Evolutionary conservation across 2,113 vertebrate genomes (phyloP).

Genomic region (Heterochromis multidens): DNA sequence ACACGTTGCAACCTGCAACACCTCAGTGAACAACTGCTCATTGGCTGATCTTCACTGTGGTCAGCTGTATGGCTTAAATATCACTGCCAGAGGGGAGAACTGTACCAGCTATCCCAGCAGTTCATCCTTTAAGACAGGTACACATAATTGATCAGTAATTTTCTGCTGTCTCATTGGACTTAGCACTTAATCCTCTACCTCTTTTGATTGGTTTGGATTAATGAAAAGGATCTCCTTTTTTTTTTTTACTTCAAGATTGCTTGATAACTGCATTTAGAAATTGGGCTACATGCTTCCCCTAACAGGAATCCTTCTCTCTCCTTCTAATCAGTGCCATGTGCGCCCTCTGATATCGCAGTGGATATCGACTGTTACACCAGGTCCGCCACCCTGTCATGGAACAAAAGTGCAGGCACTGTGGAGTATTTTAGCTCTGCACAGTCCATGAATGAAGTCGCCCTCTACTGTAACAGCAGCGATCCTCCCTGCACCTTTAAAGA

Average conservation of each 20-base stretch:
- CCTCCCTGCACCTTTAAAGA: constrained; percentile 59
- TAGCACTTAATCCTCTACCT: background rate
- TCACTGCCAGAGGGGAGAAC: constrained; percentile 57
- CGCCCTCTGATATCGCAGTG: constrained; percentile 54
- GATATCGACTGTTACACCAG: constrained; percentile 56
- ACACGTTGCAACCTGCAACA: constrained; percentile 33
- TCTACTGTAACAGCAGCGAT: constrained; percentile 45
- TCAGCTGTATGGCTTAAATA: constrained; percentile 52
- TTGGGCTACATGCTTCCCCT: background rate
- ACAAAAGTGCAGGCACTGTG: constrained; percentile 35
- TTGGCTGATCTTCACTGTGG: constrained; percentile 68
- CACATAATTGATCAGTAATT: background rate
- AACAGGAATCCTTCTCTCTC: background rate
- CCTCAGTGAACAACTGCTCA: constrained; percentile 57
- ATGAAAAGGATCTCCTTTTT: background rate
- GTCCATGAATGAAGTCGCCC: background rate
- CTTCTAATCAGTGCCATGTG: constrained; percentile 71
- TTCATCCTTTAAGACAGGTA: constrained; percentile 64
- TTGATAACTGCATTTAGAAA: background rate
- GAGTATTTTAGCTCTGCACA: constrained; percentile 56
- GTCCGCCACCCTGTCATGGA: constrained; percentile 69
- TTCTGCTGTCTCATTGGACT: background rate
- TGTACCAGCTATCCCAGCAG: constrained; percentile 61
- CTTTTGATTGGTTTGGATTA: background rate
- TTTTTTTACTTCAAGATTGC: background rate